Base-by-base conservation (phyloP, 2,888 invertebrate species). In the Napeogenes inachia region DNA sequence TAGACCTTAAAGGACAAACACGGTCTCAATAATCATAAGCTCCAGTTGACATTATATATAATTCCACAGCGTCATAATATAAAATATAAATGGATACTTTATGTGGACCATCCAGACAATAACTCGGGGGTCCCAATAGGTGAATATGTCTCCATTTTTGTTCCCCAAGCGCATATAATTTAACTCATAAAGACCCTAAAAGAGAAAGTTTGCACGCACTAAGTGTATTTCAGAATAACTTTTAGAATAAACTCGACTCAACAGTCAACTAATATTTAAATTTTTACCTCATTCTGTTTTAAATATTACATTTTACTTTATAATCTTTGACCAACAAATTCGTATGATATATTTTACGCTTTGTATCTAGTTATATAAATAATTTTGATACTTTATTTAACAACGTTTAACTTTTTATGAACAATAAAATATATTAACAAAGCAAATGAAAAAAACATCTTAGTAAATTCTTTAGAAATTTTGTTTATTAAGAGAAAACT, bases 101-200 rank as follows among this genome's bases (percentile, higher is more conserved):
- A 77, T 67, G 69, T 70, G 67, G 73, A 5, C 75, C 79, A 79
- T 81, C 78, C 77, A 80, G 80, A 81, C 81, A 77, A 85, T 84
- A 85, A 82, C 85, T 85, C 80, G 68, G 57, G 65, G 67, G 78
- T 88, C 89, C 88, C 89, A 68, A 76, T 79, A 81, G 89, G 80
- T 73, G 81, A 75, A 82, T 89, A 82, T 82, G 85, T 90, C 87
- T 88, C 88, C 83, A 89, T 89, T 88, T 84, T 81, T 81, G 75
- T 78, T 76, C 85, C 85, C 87, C 76, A 66, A 71, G 84, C 78
- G 87, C 80, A 83, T 85, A 89, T 89, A 87, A 87, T 89, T 89
- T 85, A 82, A 79, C 82, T 79, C 79, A 80, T 85, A 85, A 87
- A 87, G 83, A 82, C 78, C 82, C 81, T 78, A 78, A 82, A 82